Evolutionary conservation across 2,113 vertebrate genomes (phyloP).

Genomic region (Epinephelus moara): DNA sequence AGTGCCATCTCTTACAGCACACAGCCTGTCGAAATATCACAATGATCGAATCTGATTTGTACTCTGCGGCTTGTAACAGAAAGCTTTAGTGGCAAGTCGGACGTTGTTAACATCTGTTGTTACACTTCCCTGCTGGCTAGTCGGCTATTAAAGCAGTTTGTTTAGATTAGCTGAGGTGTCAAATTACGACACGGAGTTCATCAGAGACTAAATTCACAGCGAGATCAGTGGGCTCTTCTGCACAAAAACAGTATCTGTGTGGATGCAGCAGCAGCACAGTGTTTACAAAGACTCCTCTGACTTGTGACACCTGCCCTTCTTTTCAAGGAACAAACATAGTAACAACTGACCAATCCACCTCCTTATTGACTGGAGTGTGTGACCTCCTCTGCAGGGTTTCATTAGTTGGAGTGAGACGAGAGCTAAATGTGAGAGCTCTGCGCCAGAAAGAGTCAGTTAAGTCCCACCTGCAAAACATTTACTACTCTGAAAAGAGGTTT

Average conservation of each 20-base stretch:
- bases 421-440: neutral
- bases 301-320: neutral
- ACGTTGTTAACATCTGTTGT: neutral
- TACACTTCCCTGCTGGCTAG: neutral
- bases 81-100: neutral
- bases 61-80: neutral
- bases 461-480: constrained; percentile 11
- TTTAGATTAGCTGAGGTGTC: constrained; percentile 1
- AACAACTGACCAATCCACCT: constrained; percentile 29
- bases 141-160: constrained; percentile 12
- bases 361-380: constrained; percentile 37
- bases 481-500: constrained; percentile 8
- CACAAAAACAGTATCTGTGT: neutral
- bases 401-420: constrained; percentile 25
- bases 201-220: neutral
- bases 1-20: neutral
- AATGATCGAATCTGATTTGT: neutral
- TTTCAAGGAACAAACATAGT: constrained; percentile 22
- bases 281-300: constrained; percentile 7
- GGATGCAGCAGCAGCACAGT: neutral
- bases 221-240: neutral
- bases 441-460: constrained; percentile 29
- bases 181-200: neutral
- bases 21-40: neutral
- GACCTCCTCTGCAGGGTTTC: constrained; percentile 44